Conservation (phyloP, 1,140 invertebrate species). For the Trachymyrmex septentrionalis region DNA sequence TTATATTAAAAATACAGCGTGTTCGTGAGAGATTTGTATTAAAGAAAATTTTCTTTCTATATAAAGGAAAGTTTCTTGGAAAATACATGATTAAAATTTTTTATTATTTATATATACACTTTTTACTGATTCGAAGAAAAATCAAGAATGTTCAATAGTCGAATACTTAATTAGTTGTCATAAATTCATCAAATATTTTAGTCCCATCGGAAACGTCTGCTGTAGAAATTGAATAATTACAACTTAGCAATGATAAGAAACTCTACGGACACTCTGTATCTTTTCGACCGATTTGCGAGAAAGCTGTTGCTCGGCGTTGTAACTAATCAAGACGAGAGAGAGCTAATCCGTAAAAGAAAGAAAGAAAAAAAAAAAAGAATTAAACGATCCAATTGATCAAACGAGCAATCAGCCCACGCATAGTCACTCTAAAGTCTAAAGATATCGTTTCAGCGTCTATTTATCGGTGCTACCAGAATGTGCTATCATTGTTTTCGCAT, state of each 20-base stretch:
- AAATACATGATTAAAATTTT: neutral
- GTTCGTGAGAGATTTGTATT: neutral
- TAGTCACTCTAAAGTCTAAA: constrained; percentile 65
- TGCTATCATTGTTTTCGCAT: constrained; percentile 83
- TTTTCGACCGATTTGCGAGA: constrained; percentile 39
- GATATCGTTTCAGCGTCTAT: constrained; percentile 74
- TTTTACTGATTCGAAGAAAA: neutral
- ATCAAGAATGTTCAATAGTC: neutral
- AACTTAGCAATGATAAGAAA: neutral
- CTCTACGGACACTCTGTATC: neutral
- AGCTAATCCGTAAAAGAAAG: neutral
- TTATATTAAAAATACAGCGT: constrained; percentile 25
- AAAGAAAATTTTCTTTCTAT: neutral
- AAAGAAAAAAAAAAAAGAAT: neutral
- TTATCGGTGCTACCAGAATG: constrained; percentile 80
- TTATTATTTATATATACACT: neutral
- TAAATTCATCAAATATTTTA: neutral
- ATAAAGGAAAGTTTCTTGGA: neutral
- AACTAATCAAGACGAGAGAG: neutral
- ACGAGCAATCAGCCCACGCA: constrained; percentile 59
- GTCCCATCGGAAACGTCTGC: neutral
- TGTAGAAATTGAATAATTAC: neutral
- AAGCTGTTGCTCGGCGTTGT: constrained; percentile 34
- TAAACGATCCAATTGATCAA: constrained; percentile 17
- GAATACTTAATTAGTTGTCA: neutral